Percentiles rank a stretch among this genome's conserved stretches.
Conservation (phyloP, 2,113 vertebrate genomes). For the Melanotaenia duboulayi region DNA sequence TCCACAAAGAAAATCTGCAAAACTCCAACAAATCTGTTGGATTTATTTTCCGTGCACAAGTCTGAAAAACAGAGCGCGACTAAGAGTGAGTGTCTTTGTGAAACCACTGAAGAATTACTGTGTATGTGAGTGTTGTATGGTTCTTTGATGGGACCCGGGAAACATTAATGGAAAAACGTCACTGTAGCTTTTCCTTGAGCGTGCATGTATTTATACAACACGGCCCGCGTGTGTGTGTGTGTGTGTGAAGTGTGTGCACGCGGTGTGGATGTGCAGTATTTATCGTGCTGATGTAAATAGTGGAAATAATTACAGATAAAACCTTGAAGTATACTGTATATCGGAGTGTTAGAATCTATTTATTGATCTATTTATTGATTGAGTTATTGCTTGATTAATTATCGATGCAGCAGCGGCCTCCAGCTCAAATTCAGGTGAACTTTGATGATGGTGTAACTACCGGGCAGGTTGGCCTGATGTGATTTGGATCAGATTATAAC, state of each 20-base stretch:
- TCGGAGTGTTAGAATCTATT: constrained; percentile 72
- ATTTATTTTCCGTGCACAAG: constrained; percentile 23
- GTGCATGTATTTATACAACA: constrained; percentile 33
- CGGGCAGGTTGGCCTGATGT: background rate
- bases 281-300: constrained; percentile 73
- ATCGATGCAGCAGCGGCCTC: constrained; percentile 26
- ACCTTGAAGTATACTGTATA: constrained; percentile 67
- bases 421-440: constrained; percentile 25
- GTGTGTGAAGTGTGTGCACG: constrained; percentile 18
- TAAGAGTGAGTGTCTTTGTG: background rate
- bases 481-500: constrained; percentile 1
- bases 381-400: constrained; percentile 62
- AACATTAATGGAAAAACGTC: constrained; percentile 14
- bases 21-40: no score
- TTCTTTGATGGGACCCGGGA: constrained; percentile 21
- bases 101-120: constrained; percentile 5
- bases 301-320: constrained; percentile 61
- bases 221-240: constrained; percentile 12
- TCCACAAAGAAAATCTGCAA: no score
- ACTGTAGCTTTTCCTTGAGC: constrained; percentile 18
- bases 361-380: constrained; percentile 66
- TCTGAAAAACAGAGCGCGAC: constrained; percentile 5
- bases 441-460: background rate
- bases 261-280: constrained; percentile 26
- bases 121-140: constrained; percentile 19